Base-by-base conservation (phyloP, 1,140 invertebrate genomes). In the Caenorhabditis brenneri region DNA sequence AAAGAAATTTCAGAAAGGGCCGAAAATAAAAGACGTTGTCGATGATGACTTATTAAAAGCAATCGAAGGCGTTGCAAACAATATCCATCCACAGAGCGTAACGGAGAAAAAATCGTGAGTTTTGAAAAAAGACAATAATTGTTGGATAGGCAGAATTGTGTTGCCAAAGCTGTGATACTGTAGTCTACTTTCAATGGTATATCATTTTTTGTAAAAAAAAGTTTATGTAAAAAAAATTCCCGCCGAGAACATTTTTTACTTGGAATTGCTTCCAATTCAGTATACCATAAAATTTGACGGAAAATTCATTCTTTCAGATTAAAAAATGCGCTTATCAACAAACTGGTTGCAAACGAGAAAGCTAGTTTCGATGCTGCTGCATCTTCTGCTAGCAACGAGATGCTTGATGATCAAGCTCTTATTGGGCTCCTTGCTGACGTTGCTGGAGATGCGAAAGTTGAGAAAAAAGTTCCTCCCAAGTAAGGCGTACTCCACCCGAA, bases 1-100 rank as follows among this genome's bases (percentile, higher is more conserved):
- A 51, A 24, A 24, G 22, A 81, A 48, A 15, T 84, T 79, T 53
- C 81, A 55, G 58, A 87, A 84, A 65, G 53, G 53, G 15, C 79
- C 81, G 4, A 60, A 65, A 27, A 29, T 79, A 22, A 87, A 87
- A 58, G 81, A 87, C 15, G 80, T 86, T 49, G 33, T 87, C 12
- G 85, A 78, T 27, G 82, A 87, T n/a, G 80, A 87, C 12, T 22
- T 87, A 0, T 39, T 87, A 6, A 74, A 86, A 12, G 86, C 86
- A 1, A 78, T 87, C 15, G 80, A 87, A 9, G 69, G 80, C 19
- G 84, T 85, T 0, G 85, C 81, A 2, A 42, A 53, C 10, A 39
- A 83, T 46, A 36, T 82, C 15, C 84, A 87, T 79, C 79, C 79
- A 15, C 42, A 51, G 16, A 79, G 82, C 79, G 42, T 16, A 12